phyloP scores from a whole-genome alignment of 1,140 invertebrate genomes.

The Coenobita brevimanus region DNA sequence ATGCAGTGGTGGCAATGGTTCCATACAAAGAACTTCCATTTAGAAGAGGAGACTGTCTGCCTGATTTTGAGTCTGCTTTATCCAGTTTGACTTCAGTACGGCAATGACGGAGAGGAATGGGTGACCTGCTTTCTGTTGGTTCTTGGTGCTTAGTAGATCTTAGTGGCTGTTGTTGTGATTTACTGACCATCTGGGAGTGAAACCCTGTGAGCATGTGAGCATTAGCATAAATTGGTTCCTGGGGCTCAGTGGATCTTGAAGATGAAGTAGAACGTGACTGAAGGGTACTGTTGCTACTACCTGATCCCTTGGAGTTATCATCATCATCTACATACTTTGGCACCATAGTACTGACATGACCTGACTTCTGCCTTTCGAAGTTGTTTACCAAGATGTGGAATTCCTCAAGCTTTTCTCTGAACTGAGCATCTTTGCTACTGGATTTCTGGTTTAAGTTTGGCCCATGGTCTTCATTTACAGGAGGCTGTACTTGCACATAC shows the following conservation, averaged over 20 bases:
- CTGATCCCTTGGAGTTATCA: constrained; percentile 33
- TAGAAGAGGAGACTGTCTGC: constrained; percentile 23
- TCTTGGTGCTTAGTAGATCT: constrained; percentile 27
- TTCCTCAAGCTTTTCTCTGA: constrained; percentile 63
- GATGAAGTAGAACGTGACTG: constrained; percentile 47
- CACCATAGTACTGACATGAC: neutral
- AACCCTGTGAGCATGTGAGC: constrained; percentile 8
- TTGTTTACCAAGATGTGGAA: constrained; percentile 51
- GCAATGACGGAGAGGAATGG: neutral
- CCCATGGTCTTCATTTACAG: constrained; percentile 34
- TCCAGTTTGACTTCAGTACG: constrained; percentile 34
- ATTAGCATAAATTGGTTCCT: constrained; percentile 58
- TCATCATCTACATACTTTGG: constrained; percentile 41
- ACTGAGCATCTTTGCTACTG: constrained; percentile 53
- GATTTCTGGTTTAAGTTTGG: constrained; percentile 37
- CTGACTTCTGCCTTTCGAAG: constrained; percentile 42
- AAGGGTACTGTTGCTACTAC: constrained; percentile 54
- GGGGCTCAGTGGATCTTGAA: constrained; percentile 41
- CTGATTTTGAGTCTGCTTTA: constrained; percentile 27
- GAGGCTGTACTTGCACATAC: constrained; percentile 6
- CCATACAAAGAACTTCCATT: constrained; percentile 54
- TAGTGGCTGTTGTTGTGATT: constrained; percentile 17
- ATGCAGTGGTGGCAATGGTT: constrained; percentile 53
- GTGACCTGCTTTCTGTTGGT: constrained; percentile 8
- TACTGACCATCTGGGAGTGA: constrained; percentile 7